Evolutionary conservation across 2,888 invertebrate genomes (phyloP), one percentile per base, ranked within the genome.

Genomic region (Athalia cordata): DNA sequence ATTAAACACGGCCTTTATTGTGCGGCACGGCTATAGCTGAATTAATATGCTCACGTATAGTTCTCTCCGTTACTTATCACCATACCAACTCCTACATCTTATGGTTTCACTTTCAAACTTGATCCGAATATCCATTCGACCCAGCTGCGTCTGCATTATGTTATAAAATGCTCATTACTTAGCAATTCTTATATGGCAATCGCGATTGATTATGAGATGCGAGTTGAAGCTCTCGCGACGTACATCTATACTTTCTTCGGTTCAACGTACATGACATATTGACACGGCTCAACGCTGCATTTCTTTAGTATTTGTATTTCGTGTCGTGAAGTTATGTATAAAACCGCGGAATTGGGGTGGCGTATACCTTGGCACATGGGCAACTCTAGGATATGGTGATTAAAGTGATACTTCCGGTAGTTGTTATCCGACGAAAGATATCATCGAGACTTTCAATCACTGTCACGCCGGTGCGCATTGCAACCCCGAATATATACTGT

Each of bases 351-450:
- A 9, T 8, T 13, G 11, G 75, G 62, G 5, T 64, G 62, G 75
- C 62, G 61, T 52, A 62, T 52, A 49, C 75, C 11, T 6, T 75
- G 61, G 9, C 61, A 45, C 62, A 72, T 59, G 45, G 59, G 47
- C 29, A 13, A 29, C 62, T 75, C 55, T 76, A 88, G 88, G 88
- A 88, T 88, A 86, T 87, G 84, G 85, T 86, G 88, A 88, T 88
- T 88, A 87, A 88, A 87, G 85, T 85, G 88, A 88, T 88, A 88
- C 87, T 86, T 88, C 88, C 88, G 88, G 84, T 86, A 82, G 82
- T 81, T 82, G 86, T 87, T 86, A 87, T 87, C 86, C 85, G 85
- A 83, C 79, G 80, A 70, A 80, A 82, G 88, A 88, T 87, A 82
- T 80, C 83, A 88, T 88, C 88, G 82, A 72, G 82, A 83, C 81